Percentiles rank a stretch among this genome's conserved stretches.
phyloP scores from a whole-genome alignment of 1,140 invertebrate species.

The Oryzaephilus surinamensis region DNA sequence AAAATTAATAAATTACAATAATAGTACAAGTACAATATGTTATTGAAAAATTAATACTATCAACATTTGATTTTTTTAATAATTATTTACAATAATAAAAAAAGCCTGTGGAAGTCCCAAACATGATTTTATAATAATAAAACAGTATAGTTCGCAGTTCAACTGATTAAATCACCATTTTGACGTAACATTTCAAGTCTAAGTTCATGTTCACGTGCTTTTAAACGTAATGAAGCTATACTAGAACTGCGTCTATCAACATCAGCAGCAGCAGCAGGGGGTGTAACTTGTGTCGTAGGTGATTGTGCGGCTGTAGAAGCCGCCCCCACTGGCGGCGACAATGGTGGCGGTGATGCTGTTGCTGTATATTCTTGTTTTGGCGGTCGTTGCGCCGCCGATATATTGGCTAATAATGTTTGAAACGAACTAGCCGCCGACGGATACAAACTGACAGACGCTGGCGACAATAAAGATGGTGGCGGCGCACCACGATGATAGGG shows the following conservation, averaged over 20 bases:
- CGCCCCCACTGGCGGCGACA: slow-evolving; percentile 32
- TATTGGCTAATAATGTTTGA: slow-evolving; percentile 72
- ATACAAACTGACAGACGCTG: slow-evolving; percentile 50
- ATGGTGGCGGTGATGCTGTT: slow-evolving; percentile 39
- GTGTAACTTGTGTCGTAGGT: no score
- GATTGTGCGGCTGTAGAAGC: slow-evolving; percentile 37
- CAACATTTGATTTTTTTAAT: no score
- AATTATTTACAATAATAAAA: no score
- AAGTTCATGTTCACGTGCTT: slow-evolving; percentile 85
- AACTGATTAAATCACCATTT: slow-evolving; percentile 68
- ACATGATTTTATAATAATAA: no score
- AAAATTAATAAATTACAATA: slow-evolving; percentile 6
- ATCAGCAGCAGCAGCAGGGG: slow-evolving; percentile 36
- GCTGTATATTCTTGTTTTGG: slow-evolving; percentile 45
- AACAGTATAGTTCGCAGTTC: no score
- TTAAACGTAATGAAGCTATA: slow-evolving; percentile 79
- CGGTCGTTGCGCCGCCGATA: slow-evolving; percentile 57
- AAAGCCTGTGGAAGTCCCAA: no score
- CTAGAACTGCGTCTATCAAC: slow-evolving; percentile 78
- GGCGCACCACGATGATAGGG: slow-evolving; percentile 36
- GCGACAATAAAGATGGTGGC: slow-evolving; percentile 51
- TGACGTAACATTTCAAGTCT: slow-evolving; percentile 73
- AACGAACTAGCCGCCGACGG: slow-evolving; percentile 65
- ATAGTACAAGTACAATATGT: no score
- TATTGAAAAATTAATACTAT: no score